Evolutionary conservation across 2,888 invertebrate genomes (phyloP), one percentile per base, ranked within the genome.

Genomic region (Pardosa pseudoannulata): DNA sequence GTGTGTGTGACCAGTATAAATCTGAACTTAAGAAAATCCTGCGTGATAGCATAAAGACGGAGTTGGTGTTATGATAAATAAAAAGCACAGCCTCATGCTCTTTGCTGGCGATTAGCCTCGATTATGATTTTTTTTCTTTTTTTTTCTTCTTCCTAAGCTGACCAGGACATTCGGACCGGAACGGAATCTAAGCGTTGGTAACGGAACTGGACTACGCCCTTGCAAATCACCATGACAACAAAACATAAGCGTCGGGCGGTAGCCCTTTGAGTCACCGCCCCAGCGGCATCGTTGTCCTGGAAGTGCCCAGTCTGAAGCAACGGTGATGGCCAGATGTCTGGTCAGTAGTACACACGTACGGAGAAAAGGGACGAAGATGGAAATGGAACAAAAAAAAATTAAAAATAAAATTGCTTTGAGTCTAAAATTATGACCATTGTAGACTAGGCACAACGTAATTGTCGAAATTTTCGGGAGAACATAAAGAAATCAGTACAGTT

Each of bases 131-230:
- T 39, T 23, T 36, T 23, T 31, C 13, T 32, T n/a, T 73, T 73
- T 67, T 65, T 65, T 29, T 65, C 41, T 50, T 31, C 68, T 32
- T 39, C 29, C 29, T 19, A 5, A 32, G 29, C 23, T 32, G 67
- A 31, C 56, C 36, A 50, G 67, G 62, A 75, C 74, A 81, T 81
- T 81, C 56, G 74, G 74, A 81, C 81, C 81, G 81, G 81, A 81
- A 81, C 81, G 81, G 74, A 65, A 23, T 56, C 31, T 74, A 62
- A 70, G 81, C 81, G 81, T 81, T 81, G 50, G 81, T 68, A 81
- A 81, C 81, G 74, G 81, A 81, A 81, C 81, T 68, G 74, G 74
- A 81, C 74, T 74, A 81, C 81, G 81, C 81, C 81, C 81, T 81
- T 67, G 68, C 31, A 41, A 29, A 68, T 81, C 56, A 19, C 74